Conservation (phyloP, 2,888 invertebrate genomes). For the Morpho helenor region DNA sequence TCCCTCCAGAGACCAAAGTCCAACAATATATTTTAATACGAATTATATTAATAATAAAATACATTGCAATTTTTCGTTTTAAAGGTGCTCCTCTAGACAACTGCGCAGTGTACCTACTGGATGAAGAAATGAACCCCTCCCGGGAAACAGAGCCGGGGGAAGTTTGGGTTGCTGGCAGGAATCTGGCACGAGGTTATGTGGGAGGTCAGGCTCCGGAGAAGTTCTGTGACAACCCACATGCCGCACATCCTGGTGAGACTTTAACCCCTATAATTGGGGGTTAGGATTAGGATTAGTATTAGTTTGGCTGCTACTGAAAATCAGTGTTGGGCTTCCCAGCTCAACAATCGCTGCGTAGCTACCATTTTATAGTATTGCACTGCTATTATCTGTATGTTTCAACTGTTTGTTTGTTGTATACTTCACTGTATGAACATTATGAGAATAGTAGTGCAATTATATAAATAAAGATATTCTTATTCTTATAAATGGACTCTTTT, state of each 20-base stretch:
- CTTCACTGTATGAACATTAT: too few relatives aligned
- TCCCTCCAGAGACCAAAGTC: too few relatives aligned
- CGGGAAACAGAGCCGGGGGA: conserved; percentile 88
- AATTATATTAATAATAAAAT: too few relatives aligned
- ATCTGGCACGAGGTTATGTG: conserved; percentile 90
- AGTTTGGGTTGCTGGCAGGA: conserved; percentile 88
- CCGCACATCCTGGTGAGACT: conserved; percentile 60
- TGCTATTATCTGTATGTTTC: too few relatives aligned
- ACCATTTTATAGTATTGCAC: too few relatives aligned
- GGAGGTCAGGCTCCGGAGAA: conserved; percentile 85
- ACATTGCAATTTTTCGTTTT: not conserved
- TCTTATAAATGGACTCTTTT: not conserved
- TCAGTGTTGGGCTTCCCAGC: too few relatives aligned
- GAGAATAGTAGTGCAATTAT: too few relatives aligned
- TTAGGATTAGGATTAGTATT: too few relatives aligned
- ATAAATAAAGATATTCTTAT: not conserved
- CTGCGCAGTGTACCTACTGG: conserved; percentile 88
- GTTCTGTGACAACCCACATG: conserved; percentile 87
- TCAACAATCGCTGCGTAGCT: too few relatives aligned
- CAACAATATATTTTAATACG: too few relatives aligned
- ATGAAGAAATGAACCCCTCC: conserved; percentile 85
- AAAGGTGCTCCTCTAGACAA: conserved; percentile 88
- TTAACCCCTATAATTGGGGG: not conserved
- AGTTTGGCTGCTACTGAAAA: too few relatives aligned
- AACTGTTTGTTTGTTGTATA: too few relatives aligned